Evolutionary conservation across 1,140 invertebrate genomes (phyloP), one percentile per base, ranked within the genome.

Genomic region (Streblospio benedicti): DNA sequence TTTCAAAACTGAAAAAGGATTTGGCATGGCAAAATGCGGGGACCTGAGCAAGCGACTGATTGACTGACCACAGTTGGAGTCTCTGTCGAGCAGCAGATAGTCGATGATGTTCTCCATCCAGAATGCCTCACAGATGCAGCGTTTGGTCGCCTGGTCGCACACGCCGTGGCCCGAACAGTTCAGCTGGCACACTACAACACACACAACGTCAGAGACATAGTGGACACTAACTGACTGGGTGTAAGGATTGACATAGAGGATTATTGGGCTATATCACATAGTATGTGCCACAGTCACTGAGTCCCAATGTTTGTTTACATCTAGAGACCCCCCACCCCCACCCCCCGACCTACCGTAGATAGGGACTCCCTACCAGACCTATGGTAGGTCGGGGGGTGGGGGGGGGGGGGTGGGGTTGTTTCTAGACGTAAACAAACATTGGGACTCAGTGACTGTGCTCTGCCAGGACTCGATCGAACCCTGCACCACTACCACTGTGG

Each of bases 51-150:
- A n/a, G n/a, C n/a, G n/a, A n/a, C n/a, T n/a, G n/a, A n/a, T n/a
- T 41, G 54, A 76, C 83, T 82, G 77, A 87, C 87, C 87, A 76
- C 88, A 90, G 76, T 90, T 88, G 2, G 84, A 84, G 66, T 88
- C 84, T 32, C 82, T 82, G 68, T 83, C 81, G 59, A 81, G 79
- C 73, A 85, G 81, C 74, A 83, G 78, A 61, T 81, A 80, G 63
- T 83, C 77, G 71, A 88, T 79, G 51, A 85, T 75, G 75, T 87
- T 85, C 70, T 91, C 86, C 90, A 95, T 95, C 92, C 92, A 97
- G 80, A 95, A 96, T 30, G 90, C 87, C 78, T 94, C 90, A 79
- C 93, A 97, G 50, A 89, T 80, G 70, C 93, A 97, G 52, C 85
- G 82, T 69, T 91, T 83, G 9, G 87, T 87, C 63, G 85, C 83